phyloP scores from a whole-genome alignment of 53 echinoderm and acorn worm genomes.

The Glandiceps talaboti region DNA sequence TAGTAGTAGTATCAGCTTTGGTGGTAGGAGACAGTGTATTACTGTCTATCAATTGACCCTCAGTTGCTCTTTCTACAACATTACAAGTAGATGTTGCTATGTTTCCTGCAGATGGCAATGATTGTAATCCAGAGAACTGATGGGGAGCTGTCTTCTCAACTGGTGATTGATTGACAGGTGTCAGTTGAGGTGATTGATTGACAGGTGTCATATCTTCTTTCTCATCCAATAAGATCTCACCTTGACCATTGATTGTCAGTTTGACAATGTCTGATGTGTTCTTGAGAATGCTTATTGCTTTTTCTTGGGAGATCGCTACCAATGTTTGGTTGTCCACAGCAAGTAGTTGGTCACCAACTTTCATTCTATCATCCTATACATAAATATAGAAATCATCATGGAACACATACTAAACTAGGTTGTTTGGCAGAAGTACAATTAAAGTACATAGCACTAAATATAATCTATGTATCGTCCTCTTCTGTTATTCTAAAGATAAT shows the following conservation, averaged over 20 bases:
- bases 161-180: background rate
- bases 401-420: too few relatives aligned
- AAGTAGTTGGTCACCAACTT: conserved; percentile 70
- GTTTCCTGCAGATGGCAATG: background rate
- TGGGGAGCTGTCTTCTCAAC: background rate
- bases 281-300: conserved; percentile 76
- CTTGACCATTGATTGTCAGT: conserved; percentile 41
- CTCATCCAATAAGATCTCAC: background rate
- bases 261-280: conserved; percentile 38
- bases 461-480: too few relatives aligned
- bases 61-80: too few relatives aligned
- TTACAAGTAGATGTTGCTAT: background rate
- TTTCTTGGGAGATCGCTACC: conserved; percentile 59
- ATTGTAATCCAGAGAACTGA: background rate
- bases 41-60: too few relatives aligned
- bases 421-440: too few relatives aligned
- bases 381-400: too few relatives aligned
- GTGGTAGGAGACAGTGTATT: too few relatives aligned
- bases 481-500: too few relatives aligned
- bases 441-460: too few relatives aligned
- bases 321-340: conserved; percentile 66
- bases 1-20: too few relatives aligned
- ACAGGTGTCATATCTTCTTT: background rate
- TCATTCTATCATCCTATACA: conserved; percentile 61
- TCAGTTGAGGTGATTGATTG: conserved; percentile 3